Conservation (phyloP, 2,888 invertebrate genomes). For the Taenaris catops region DNA sequence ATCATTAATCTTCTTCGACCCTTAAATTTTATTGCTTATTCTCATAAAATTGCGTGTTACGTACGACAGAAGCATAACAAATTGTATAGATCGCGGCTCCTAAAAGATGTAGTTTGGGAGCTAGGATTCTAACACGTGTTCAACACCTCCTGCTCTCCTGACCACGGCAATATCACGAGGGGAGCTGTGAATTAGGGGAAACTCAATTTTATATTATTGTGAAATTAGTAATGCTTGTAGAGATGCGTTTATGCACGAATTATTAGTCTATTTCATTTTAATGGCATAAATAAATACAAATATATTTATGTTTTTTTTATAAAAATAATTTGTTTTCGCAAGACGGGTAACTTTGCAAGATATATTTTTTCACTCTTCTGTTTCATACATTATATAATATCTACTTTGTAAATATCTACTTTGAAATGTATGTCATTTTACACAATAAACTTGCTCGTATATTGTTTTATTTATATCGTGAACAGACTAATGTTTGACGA, state of each 20-base stretch:
- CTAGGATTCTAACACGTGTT: conserved; percentile 70
- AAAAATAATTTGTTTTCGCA: too few species aligned
- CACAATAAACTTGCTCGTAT: too few species aligned
- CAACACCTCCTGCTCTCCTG: conserved; percentile 55
- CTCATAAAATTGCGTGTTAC: conserved; percentile 46
- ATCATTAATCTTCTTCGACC: conserved; percentile 23
- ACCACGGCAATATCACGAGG: conserved; percentile 38
- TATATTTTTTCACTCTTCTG: too few species aligned
- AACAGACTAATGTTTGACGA: too few species aligned
- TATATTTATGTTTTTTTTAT: too few species aligned
- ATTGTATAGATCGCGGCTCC: conserved; percentile 54
- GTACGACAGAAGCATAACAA: conserved; percentile 51
- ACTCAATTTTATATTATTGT: conserved; percentile 56
- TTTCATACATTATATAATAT: too few species aligned
- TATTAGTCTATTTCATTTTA: conserved; percentile 6
- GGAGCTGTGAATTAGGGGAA: conserved; percentile 37
- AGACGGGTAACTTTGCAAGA: too few species aligned
- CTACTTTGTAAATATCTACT: too few species aligned
- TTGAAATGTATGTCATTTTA: too few species aligned
- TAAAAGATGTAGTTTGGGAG: conserved; percentile 30
- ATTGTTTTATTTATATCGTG: too few species aligned
- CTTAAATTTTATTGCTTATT: conserved; percentile 39
- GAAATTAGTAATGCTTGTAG: conserved; percentile 54
- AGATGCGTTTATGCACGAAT: conserved; percentile 20
- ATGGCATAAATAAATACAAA: too few species aligned